A percentile compares a stretch with the other conserved stretches of the same genome.
These are phyloP conservation scores for Pimephales promelas DNA, from an alignment of 2,113 vertebrate genomes.

Conservation along the genomic window DNA sequence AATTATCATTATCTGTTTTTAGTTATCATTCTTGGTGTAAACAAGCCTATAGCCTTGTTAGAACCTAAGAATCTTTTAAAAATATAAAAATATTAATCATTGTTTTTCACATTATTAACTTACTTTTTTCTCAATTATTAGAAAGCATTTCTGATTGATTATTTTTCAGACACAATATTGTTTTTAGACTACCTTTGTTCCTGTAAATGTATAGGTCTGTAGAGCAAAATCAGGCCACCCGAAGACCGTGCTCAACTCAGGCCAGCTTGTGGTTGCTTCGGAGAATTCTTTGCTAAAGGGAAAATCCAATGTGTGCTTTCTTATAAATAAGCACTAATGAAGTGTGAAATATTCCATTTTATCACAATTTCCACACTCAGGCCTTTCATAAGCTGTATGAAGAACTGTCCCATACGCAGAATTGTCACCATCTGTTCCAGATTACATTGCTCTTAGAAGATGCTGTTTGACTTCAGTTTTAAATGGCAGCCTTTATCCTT, in stretches of 20 bases:
- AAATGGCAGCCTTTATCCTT: slow-evolving; percentile 67
- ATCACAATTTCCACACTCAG: slow-evolving; percentile 61
- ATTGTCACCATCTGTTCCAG: slow-evolving; percentile 74
- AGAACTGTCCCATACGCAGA: slow-evolving; percentile 65
- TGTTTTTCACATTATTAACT: too few relatives aligned
- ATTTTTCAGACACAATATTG: background rate
- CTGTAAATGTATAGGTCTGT: slow-evolving; percentile 29
- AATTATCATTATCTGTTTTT: too few relatives aligned
- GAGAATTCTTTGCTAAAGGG: slow-evolving; percentile 49
- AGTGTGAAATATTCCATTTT: slow-evolving; percentile 70
- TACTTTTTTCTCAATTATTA: background rate
- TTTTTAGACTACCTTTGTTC: slow-evolving; percentile 43
- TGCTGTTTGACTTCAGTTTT: slow-evolving; percentile 69
- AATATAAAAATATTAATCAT: background rate
- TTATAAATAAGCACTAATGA: slow-evolving; percentile 67
- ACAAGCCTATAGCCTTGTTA: too few relatives aligned
- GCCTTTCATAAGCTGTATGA: slow-evolving; percentile 66
- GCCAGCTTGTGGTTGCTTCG: slow-evolving; percentile 26
- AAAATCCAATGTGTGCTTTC: slow-evolving; percentile 62
- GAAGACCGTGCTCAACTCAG: slow-evolving; percentile 43
- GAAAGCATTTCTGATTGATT: background rate
- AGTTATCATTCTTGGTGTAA: too few relatives aligned
- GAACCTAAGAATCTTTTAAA: too few relatives aligned
- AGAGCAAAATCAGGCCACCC: background rate
- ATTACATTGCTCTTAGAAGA: slow-evolving; percentile 68